phyloP scores from a whole-genome alignment of 2,113 vertebrate genomes.

The Galbula dea region DNA sequence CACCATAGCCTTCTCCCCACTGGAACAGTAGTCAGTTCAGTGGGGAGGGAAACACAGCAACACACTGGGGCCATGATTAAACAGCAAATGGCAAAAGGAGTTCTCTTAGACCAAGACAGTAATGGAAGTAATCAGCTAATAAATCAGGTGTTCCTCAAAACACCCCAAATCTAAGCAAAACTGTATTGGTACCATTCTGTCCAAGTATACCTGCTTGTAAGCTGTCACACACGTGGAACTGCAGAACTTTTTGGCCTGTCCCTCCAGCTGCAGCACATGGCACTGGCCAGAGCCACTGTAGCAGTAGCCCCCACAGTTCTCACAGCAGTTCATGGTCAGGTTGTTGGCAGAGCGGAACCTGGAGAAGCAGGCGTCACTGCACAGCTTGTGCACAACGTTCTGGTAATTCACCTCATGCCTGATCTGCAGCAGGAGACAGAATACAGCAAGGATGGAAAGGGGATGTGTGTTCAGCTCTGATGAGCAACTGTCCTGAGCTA shows the following conservation, averaged over 20 bases:
- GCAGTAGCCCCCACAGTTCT: slow-evolving; percentile 86
- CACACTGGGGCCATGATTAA: neutral
- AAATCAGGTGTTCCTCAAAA: neutral
- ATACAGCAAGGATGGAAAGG: neutral
- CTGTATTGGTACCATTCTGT: too few relatives aligned
- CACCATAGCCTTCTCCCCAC: neutral
- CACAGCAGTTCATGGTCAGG: slow-evolving; percentile 90
- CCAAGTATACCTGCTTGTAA: slow-evolving; percentile 84
- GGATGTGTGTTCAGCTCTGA: neutral
- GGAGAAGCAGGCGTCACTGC: slow-evolving; percentile 91
- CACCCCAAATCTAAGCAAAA: neutral
- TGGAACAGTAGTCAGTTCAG: neutral
- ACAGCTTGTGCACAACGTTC: slow-evolving; percentile 88
- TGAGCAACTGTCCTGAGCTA: neutral
- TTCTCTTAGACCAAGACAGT: neutral
- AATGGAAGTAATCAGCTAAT: neutral
- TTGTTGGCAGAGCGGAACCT: slow-evolving; percentile 90
- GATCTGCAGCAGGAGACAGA: slow-evolving; percentile 70
- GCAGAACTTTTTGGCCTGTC: slow-evolving; percentile 86
- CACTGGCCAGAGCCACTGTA: slow-evolving; percentile 83
- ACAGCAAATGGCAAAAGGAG: neutral
- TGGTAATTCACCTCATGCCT: slow-evolving; percentile 93
- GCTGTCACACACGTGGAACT: slow-evolving; percentile 80
- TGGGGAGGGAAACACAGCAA: neutral
- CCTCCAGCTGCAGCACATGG: slow-evolving; percentile 85